A percentile compares a stretch with the other conserved stretches of the same genome.
Conservation (phyloP, 2,888 invertebrate species). For the Theretra japonica region DNA sequence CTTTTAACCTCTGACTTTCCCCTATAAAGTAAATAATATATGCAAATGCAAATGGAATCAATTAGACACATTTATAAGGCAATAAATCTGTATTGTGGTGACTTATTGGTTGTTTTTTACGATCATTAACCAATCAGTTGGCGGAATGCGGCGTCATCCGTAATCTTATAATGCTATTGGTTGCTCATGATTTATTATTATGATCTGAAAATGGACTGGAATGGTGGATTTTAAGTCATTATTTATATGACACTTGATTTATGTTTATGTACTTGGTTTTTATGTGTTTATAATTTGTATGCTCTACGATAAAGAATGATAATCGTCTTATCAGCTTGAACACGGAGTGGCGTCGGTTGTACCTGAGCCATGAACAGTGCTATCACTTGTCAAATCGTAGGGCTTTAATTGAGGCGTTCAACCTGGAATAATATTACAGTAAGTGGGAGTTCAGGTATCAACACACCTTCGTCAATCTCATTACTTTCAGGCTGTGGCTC, state of each 20-base stretch:
- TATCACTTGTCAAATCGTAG: neutral
- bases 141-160: neutral
- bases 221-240: neutral
- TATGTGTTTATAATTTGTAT: no score
- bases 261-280: no score
- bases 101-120: constrained; percentile 12
- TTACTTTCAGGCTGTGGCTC: no score
- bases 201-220: neutral
- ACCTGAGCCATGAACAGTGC: no score
- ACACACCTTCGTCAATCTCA: no score
- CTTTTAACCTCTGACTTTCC: neutral
- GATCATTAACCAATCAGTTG: neutral
- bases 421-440: neutral
- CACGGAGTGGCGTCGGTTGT: no score
- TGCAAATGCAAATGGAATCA: constrained; percentile 18
- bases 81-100: constrained; percentile 22
- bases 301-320: no score
- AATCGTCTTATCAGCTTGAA: no score
- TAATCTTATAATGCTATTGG: neutral
- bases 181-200: neutral
- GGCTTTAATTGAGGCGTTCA: neutral
- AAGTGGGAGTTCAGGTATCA: no score
- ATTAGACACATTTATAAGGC: neutral
- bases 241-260: neutral
- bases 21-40: neutral